phyloP scores from a whole-genome alignment of 2,888 invertebrate species.

The Mesorhabditis sp. region DNA sequence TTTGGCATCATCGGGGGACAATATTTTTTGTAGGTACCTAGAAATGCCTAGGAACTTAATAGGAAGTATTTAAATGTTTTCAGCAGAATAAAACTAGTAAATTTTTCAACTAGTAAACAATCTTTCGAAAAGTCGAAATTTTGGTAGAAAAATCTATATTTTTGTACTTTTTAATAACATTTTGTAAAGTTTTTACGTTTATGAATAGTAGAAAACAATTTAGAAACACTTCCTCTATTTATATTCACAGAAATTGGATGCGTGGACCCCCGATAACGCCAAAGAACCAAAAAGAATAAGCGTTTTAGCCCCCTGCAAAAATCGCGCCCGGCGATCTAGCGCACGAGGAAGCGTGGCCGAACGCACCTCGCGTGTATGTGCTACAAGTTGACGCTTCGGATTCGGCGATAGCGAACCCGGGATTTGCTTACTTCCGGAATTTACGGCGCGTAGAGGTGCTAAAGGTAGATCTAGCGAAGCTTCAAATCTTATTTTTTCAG shows the following conservation, averaged over 20 bases:
- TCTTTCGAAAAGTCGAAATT: too few species aligned
- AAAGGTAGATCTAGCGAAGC: conserved; percentile 14
- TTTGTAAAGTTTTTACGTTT: too few species aligned
- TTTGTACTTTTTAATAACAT: too few species aligned
- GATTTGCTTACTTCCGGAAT: conserved; percentile 48
- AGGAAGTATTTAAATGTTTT: too few species aligned
- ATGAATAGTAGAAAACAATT: too few species aligned
- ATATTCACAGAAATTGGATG: not conserved
- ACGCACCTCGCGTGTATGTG: conserved; percentile 30
- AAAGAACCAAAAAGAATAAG: not conserved
- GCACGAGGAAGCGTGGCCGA: conserved; percentile 31
- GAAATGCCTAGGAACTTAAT: not conserved
- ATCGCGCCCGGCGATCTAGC: conserved; percentile 19
- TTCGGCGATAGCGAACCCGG: conserved; percentile 50
- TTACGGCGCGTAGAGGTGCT: conserved; percentile 35
- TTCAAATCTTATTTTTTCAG: too few species aligned
- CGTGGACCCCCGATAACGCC: not conserved
- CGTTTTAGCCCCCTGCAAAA: conserved; percentile 4
- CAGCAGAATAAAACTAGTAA: too few species aligned
- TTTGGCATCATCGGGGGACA: too few species aligned
- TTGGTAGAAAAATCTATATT: too few species aligned
- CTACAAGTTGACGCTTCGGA: conserved; percentile 50
- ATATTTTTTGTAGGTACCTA: not conserved
- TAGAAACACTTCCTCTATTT: too few species aligned
- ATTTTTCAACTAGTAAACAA: too few species aligned